These are phyloP conservation scores for Microcebus griseorufus DNA, from an alignment of 2,113 vertebrate species.

Conservation along the genomic window DNA sequence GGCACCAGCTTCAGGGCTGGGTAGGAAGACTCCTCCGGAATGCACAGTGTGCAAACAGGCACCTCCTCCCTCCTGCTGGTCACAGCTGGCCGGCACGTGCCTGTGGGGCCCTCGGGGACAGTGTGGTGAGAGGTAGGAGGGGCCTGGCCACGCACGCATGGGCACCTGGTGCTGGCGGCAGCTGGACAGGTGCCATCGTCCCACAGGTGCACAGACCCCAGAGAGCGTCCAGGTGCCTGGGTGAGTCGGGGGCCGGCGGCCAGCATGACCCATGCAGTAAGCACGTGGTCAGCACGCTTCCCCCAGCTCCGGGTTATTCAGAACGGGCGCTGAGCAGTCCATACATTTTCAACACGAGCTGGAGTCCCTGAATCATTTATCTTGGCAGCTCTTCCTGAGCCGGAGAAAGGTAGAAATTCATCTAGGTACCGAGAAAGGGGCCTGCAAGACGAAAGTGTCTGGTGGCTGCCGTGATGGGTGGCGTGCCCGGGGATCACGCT, in stretches of 20 bases:
- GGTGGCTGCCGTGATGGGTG: conserved; percentile 69
- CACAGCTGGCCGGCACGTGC: not conserved
- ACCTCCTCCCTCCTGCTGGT: not conserved
- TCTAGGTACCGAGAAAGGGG: conserved; percentile 67
- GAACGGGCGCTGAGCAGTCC: not conserved
- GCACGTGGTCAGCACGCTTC: not conserved
- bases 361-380: conserved; percentile 71
- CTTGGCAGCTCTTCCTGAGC: conserved; percentile 71
- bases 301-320: not conserved
- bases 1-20: not conserved
- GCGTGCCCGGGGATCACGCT: conserved; percentile 81
- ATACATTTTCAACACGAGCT: not conserved
- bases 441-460: conserved; percentile 48
- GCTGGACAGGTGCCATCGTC: not conserved
- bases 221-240: not conserved
- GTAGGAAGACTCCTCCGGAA: not conserved
- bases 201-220: not conserved
- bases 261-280: rapidly evolving
- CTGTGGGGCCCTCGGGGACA: not conserved
- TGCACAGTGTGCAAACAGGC: too few species aligned
- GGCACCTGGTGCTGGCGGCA: not conserved
- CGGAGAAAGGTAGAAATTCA: conserved; percentile 73
- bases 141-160: not conserved
- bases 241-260: not conserved
- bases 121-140: not conserved